phyloP scores from a whole-genome alignment of 2,113 vertebrate species.

The Oncorhynchus tshawytscha region DNA sequence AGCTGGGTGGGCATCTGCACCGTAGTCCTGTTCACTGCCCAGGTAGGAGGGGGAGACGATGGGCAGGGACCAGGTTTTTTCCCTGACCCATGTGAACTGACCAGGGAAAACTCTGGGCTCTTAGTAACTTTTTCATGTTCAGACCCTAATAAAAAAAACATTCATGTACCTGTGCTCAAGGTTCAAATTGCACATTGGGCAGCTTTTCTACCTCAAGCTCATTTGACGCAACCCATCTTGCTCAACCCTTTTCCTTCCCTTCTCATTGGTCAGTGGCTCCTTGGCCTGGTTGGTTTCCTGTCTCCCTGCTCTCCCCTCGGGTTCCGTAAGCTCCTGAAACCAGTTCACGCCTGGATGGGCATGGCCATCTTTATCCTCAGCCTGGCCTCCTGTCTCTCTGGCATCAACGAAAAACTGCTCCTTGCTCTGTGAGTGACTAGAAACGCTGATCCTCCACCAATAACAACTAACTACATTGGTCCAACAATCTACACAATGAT shows the following conservation, averaged over 20 bases:
- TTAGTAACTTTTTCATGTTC: too few species aligned
- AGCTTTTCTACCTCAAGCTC: background rate
- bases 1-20: slow-evolving; percentile 77
- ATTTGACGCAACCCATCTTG: background rate
- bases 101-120: too few species aligned
- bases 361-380: slow-evolving; percentile 68
- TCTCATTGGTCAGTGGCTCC: slow-evolving; percentile 67
- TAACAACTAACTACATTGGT: too few species aligned
- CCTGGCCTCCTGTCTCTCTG: slow-evolving; percentile 60
- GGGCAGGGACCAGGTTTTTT: too few species aligned
- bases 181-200: background rate
- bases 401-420: slow-evolving; percentile 81
- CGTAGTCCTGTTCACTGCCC: slow-evolving; percentile 69
- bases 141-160: too few species aligned
- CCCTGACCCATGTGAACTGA: too few species aligned
- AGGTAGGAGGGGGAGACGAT: slow-evolving; percentile 58
- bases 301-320: slow-evolving; percentile 65
- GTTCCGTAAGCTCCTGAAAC: slow-evolving; percentile 72
- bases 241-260: background rate
- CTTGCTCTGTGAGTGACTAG: slow-evolving; percentile 70
- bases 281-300: slow-evolving; percentile 64
- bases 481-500: background rate
- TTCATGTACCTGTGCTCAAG: background rate
- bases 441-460: background rate
- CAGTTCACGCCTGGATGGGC: slow-evolving; percentile 74